Percentiles rank a stretch among this genome's conserved stretches.
Evolutionary conservation across 2,113 vertebrate species (phyloP).

Genomic region (Erythrolamprus reginae): DNA sequence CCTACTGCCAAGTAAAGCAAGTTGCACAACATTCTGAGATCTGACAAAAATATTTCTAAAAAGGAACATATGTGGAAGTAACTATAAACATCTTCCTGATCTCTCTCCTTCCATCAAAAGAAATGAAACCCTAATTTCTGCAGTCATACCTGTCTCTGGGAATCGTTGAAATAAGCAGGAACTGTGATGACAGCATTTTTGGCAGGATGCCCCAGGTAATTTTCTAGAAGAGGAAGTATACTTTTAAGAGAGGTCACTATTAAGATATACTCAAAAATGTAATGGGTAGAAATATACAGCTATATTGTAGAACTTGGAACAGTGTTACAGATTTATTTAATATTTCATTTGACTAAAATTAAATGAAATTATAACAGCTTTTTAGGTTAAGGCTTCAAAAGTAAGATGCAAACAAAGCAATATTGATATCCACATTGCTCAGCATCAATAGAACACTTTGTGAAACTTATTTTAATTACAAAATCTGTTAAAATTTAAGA

Average conservation of each 20-base stretch:
- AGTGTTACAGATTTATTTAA: not conserved
- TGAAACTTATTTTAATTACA: not conserved
- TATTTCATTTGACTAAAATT: not conserved
- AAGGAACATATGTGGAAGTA: not conserved
- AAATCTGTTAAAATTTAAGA: not conserved
- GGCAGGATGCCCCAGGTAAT: slow-evolving; percentile 85
- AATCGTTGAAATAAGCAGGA: slow-evolving; percentile 98
- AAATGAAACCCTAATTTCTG: not conserved
- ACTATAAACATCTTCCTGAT: not conserved
- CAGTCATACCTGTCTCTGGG: slow-evolving; percentile 89
- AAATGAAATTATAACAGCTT: not conserved
- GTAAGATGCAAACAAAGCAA: not conserved
- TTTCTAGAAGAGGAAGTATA: slow-evolving; percentile 70
- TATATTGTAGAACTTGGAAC: not conserved
- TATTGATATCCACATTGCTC: not conserved
- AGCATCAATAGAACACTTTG: not conserved
- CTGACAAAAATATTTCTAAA: not conserved
- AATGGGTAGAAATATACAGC: not conserved
- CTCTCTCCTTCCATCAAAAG: not conserved
- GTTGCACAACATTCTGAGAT: not conserved
- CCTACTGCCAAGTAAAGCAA: not conserved
- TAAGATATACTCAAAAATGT: not conserved
- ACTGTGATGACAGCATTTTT: slow-evolving; percentile 98
- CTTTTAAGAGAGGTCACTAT: not conserved
- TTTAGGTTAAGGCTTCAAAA: not conserved